Percentiles rank a stretch among this genome's conserved stretches.
Evolutionary conservation across 2,113 vertebrate genomes (phyloP).

Genomic region (Centropristis striata): DNA sequence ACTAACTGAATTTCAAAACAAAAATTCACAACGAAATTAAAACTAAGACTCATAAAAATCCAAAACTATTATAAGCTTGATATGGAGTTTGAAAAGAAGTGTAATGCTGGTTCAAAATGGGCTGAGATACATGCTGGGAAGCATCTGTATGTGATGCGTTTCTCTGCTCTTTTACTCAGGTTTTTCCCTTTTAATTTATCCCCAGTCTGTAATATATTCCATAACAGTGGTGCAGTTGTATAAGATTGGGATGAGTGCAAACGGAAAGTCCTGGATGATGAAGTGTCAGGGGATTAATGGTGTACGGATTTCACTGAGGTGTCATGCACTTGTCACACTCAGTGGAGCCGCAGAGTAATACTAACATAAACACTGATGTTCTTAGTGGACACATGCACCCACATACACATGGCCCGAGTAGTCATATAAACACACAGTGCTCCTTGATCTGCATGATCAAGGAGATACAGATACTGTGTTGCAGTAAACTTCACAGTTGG

Average conservation of each 20-base stretch:
- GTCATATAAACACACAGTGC: conserved; percentile 35
- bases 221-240: not conserved
- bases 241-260: not conserved
- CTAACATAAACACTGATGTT: conserved; percentile 62
- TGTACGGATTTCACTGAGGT: conserved; percentile 38
- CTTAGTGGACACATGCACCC: conserved; percentile 19
- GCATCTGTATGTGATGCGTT: too few relatives aligned
- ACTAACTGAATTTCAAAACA: too few relatives aligned
- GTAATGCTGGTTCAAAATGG: too few relatives aligned
- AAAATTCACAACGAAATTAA: too few relatives aligned
- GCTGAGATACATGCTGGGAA: too few relatives aligned
- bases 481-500: conserved; percentile 2
- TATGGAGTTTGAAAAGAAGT: too few relatives aligned
- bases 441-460: conserved; percentile 14
- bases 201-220: not conserved
- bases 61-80: too few relatives aligned
- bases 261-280: conserved; percentile 40
- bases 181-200: not conserved
- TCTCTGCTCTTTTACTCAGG: too few relatives aligned
- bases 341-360: conserved; percentile 22
- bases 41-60: too few relatives aligned
- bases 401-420: conserved; percentile 1
- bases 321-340: conserved; percentile 49
- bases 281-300: conserved; percentile 42
- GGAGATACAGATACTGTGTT: too few relatives aligned